Conservation (phyloP, 2,888 invertebrate species). For the Sminthurides aquaticus region DNA sequence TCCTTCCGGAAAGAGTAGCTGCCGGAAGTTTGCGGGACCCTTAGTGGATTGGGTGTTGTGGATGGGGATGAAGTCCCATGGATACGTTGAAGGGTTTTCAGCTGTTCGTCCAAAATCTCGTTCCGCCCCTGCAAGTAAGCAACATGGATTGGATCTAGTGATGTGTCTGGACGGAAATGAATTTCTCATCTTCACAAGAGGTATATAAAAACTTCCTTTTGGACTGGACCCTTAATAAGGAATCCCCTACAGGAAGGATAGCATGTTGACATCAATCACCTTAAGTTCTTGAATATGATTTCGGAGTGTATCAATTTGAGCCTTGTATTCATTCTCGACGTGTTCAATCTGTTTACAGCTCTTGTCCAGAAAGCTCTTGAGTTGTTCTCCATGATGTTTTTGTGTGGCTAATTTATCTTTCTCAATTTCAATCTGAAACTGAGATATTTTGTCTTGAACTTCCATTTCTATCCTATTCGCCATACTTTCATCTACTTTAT, state of each 20-base stretch:
- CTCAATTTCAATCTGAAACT: conserved; percentile 19
- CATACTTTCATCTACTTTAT: not conserved
- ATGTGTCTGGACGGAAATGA: too few relatives aligned
- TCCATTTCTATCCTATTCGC: conserved; percentile 5
- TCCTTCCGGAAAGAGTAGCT: conserved; percentile 17
- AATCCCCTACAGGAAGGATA: too few relatives aligned
- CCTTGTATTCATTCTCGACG: conserved; percentile 14
- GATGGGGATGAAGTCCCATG: not conserved
- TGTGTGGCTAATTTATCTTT: conserved; percentile 22
- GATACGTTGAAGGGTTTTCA: conserved; percentile 2
- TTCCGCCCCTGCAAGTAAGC: conserved; percentile 4
- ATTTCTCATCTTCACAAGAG: too few relatives aligned
- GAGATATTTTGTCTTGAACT: conserved; percentile 10
- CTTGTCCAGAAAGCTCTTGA: conserved; percentile 19
- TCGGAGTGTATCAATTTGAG: conserved; percentile 13
- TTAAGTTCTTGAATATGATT: conserved; percentile 7
- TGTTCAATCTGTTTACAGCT: conserved; percentile 18
- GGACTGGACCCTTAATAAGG: too few relatives aligned
- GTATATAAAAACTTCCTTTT: too few relatives aligned
- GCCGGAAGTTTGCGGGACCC: not conserved
- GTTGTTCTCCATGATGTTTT: conserved; percentile 18
- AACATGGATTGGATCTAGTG: too few relatives aligned
- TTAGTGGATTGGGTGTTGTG: conserved; percentile 1
- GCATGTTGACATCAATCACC: too few relatives aligned
- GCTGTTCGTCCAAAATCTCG: conserved; percentile 15